These are phyloP conservation scores for Campaea margaritaria DNA, from an alignment of 2,888 invertebrate species.

Conservation along the genomic window DNA sequence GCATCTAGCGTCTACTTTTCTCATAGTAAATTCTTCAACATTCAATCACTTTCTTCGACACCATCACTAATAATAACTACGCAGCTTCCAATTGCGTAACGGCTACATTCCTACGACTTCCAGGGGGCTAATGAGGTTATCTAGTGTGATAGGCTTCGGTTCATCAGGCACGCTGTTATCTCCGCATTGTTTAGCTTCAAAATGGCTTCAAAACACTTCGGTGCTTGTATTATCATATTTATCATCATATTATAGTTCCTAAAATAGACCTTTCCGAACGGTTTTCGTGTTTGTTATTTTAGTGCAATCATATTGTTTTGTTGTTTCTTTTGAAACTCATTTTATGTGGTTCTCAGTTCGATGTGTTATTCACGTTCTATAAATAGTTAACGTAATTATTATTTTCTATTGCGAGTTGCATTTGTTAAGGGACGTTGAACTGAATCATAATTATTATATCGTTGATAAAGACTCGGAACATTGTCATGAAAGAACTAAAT, in stretches of 20 bases:
- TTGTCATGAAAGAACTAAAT: no score
- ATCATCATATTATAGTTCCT: not conserved
- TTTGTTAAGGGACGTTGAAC: no score
- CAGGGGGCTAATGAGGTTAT: constrained; percentile 34
- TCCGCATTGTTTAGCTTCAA: constrained; percentile 8
- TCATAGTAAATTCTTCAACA: not conserved
- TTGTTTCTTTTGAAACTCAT: no score
- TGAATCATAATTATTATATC: no score
- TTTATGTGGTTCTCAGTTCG: no score
- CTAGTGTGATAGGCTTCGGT: constrained; percentile 33
- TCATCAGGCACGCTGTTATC: constrained; percentile 20
- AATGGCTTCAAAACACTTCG: not conserved
- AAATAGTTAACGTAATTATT: no score
- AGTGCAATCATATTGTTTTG: no score
- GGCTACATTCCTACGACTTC: constrained; percentile 34
- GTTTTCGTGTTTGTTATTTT: no score
- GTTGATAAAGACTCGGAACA: no score
- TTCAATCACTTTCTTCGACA: constrained; percentile 8
- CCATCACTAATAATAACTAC: not conserved
- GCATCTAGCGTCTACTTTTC: not conserved
- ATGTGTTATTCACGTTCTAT: no score
- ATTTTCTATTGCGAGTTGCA: no score
- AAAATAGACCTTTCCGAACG: no score
- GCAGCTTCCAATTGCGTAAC: constrained; percentile 19
- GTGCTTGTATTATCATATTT: not conserved